A percentile compares a stretch with the other conserved stretches of the same genome.
Conservation (phyloP, 2,113 vertebrate genomes). For the Rhodinocichla rosea region DNA sequence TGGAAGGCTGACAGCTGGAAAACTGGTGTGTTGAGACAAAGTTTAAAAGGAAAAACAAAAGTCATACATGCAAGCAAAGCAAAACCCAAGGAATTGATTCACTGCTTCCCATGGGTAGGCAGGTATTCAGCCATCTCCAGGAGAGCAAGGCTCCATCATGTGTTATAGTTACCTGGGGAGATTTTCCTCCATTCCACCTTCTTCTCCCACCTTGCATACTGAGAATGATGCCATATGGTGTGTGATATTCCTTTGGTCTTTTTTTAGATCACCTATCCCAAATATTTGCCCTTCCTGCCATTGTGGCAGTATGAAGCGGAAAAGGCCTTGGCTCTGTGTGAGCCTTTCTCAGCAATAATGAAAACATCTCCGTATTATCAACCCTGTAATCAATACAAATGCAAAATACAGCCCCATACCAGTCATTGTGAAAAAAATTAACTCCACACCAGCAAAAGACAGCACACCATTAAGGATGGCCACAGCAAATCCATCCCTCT, state of each 20-base stretch:
- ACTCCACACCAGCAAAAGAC: not conserved
- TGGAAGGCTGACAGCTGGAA: not conserved
- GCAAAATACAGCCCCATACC: not conserved
- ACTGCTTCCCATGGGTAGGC: not conserved
- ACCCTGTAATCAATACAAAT: not conserved
- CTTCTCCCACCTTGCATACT: not conserved
- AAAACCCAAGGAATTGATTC: not conserved
- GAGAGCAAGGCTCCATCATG: rapidly evolving
- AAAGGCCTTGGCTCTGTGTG: not conserved
- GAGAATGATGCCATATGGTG: not conserved
- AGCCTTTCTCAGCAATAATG: not conserved
- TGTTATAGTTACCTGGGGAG: not conserved
- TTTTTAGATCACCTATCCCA: not conserved
- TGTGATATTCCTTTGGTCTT: not conserved
- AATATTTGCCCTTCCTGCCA: not conserved
- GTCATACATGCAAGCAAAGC: not conserved
- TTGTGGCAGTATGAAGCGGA: not conserved
- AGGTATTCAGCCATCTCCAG: not conserved
- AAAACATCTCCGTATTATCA: not conserved
- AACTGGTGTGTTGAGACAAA: not conserved
- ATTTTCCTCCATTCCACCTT: not conserved
- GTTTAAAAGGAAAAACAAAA: not conserved
- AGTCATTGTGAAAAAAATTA: not conserved
- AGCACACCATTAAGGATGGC: not conserved
- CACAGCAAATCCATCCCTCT: not conserved